Conservation (phyloP, 2,888 invertebrate genomes). For the Synergus umbraculus region DNA sequence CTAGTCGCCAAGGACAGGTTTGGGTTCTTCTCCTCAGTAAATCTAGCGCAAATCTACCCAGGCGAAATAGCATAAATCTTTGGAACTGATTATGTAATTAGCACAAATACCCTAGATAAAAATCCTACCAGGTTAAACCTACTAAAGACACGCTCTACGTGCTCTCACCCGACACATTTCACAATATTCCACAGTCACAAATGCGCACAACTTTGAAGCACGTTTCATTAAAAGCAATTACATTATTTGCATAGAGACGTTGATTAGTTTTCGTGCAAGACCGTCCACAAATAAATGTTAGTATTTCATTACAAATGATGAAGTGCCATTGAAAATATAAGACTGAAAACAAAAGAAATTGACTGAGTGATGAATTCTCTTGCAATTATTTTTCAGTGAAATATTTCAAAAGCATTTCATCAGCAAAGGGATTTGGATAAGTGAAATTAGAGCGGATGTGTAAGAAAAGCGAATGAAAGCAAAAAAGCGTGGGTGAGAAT, state of each 20-base stretch:
- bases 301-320: neutral
- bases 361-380: neutral
- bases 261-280: constrained; percentile 16
- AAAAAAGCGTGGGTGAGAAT: constrained; percentile 36
- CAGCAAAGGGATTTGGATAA: neutral
- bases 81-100: neutral
- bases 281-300: constrained; percentile 5
- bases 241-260: neutral
- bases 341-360: neutral
- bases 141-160: neutral
- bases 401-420: neutral
- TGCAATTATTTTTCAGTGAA: neutral
- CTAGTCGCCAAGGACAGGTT: constrained; percentile 1
- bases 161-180: neutral
- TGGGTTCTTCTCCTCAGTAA: neutral
- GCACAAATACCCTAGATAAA: constrained; percentile 1
- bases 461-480: constrained; percentile 7
- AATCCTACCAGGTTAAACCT: constrained; percentile 3
- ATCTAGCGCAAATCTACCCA: constrained; percentile 9
- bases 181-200: constrained; percentile 3
- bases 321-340: neutral
- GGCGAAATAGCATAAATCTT: constrained; percentile 19
- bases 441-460: neutral
- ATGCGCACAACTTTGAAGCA: constrained; percentile 6
- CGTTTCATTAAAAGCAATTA: neutral